Base-by-base conservation (phyloP, 2,888 invertebrate species). In the Leucophenga maculata region DNA sequence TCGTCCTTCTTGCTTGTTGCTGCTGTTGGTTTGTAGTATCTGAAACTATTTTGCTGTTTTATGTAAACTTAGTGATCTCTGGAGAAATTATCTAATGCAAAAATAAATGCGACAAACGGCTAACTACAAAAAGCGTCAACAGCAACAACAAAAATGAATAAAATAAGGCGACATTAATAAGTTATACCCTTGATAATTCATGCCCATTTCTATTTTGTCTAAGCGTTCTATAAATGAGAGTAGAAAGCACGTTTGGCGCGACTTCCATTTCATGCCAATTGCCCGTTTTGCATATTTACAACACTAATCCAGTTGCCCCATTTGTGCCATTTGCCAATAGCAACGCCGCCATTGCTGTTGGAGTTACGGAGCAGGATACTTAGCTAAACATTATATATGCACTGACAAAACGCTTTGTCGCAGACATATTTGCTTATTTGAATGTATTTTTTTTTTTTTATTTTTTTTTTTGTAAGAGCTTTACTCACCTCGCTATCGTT, bases 401-500 rank as follows among this genome's bases (percentile, higher is more conserved):
- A 4, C 26, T n/a, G 39, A 39, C 39, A 39, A 39, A 6, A 39
- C 11, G 8, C 9, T 39, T 39, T 39, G 39, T 39, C 8, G 39
- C 39, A 8, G 11, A 39, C 11, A 39, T 39, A 6, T 39, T 39
- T 39, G 39, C 50, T 50, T 50, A 16, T 16, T 18, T 50, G 6
- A 50, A 50, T 13, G 50, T 50, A n/a, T 46, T 46, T 13, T n/a
- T 46, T 50, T n/a, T 50, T n/a, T 16, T 50, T 50, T 11, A 8
- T 18, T n/a, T n/a, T 13, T 6, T 50, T 50, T 4, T 16, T 50
- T n/a, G 6, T n/a, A 8, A 11, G 3, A 8, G 3, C 4, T 39
- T 22, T n/a, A 86, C 90, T 90, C 90, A 98, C 98, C 94, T 97
- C 95, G 90, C 98, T 98, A 88, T 99, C 98, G 89, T 97, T 97